These are phyloP conservation scores for Agapornis roseicollis DNA, from an alignment of 2,113 vertebrate species.

Conservation along the genomic window DNA sequence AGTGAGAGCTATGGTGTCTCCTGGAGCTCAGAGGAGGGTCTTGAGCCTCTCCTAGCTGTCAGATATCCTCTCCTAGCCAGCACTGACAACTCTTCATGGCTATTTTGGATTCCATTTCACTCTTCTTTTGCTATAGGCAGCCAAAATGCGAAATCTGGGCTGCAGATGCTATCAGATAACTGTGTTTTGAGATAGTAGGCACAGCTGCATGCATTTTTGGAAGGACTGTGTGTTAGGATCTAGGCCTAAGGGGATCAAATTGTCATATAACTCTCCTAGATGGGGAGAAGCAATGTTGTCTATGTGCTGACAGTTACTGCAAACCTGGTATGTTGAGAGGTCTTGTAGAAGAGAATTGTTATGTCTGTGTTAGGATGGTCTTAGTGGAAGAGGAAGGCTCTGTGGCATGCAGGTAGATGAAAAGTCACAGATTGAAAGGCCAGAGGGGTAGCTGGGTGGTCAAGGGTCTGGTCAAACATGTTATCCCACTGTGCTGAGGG, in stretches of 20 bases:
- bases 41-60: background rate
- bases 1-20: background rate
- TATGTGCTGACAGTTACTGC: background rate
- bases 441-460: background rate
- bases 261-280: background rate
- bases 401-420: background rate
- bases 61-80: background rate
- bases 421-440: background rate
- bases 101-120: background rate
- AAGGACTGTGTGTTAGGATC: background rate
- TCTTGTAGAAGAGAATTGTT: background rate
- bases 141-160: background rate
- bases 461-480: background rate
- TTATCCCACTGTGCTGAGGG: background rate
- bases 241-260: background rate
- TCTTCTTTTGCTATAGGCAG: background rate
- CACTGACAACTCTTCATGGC: accelerated
- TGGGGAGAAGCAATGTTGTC: background rate
- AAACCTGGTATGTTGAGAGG: background rate
- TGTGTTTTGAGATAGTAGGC: background rate
- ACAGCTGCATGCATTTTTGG: background rate
- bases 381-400: background rate
- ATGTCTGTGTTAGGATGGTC: background rate
- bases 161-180: background rate
- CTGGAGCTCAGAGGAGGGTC: background rate